Evolutionary conservation across 2,797 vertebrate genomes (phyloP), one percentile per base, ranked within the genome.

Genomic region (Peromyscus attwateri): DNA sequence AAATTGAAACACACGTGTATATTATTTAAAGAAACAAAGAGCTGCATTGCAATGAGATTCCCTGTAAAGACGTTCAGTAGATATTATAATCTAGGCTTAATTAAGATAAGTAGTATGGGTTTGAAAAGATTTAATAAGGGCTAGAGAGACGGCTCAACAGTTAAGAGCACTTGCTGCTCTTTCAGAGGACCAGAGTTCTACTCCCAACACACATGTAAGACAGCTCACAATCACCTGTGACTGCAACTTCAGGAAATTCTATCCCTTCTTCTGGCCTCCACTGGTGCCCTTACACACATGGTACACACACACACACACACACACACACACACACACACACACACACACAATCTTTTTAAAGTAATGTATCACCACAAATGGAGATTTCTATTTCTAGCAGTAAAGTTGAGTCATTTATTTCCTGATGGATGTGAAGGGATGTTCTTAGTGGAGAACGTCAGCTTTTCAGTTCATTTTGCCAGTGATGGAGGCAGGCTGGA

Each of bases 331-430:
- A 64, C 27, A 66, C 29, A 43, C 31, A 81, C 79, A 37, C 29
- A 79, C 29, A 55, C 11, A 37, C 34, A 55, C 31, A 80, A 34
- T 8, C 17, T 46, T 46, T 8, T 25, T 14, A 68, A 71, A 82
- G 23, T 27, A 82, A 87, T 55, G 23, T 40, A 55, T 73, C 49
- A 37, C 25, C 49, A 81, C n/a, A 43, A 73, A 75, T 0, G 80
- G 14, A 71, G 84, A 81, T 75, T 91, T 97, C 62, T 83, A 7
- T 43, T n/a, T 66, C 70, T 62, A 84, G 37, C 31, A 81, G 57
- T 89, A 90, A 94, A 92, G 73, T 94, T 25, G 93, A 85, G 23
- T 77, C 73, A 52, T 87, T 96, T 66, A 57, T 93, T 89, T 92
- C 81, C 68, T 95, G 21, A 76, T 84, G 55, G 34, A 27, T 10